phyloP scores from a whole-genome alignment of 2,113 vertebrate genomes.

The Barbus barbus region DNA sequence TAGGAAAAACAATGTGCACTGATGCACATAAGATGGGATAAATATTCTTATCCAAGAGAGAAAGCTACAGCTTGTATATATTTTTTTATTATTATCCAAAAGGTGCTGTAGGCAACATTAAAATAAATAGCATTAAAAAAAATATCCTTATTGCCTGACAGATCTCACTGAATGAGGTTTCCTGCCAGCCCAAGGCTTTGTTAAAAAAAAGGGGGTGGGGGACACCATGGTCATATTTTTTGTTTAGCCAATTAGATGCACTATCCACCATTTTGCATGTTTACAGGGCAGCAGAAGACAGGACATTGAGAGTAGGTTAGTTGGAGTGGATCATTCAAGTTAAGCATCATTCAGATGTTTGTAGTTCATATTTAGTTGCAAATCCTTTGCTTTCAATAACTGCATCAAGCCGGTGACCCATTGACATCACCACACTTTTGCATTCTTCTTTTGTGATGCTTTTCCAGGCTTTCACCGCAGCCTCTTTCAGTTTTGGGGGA shows the following conservation, averaged over 20 bases:
- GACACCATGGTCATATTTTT: no score
- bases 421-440: no score
- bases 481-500: no score
- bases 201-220: no score
- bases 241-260: no score
- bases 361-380: no score
- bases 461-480: no score
- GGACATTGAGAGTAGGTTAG: neutral
- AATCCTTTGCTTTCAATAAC: no score
- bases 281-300: neutral
- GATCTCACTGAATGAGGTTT: neutral
- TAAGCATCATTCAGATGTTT: no score
- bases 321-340: neutral
- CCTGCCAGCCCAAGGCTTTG: neutral
- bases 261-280: no score
- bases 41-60: neutral
- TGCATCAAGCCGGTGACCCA: no score
- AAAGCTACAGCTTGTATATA: neutral
- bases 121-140: neutral
- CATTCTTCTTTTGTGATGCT: no score
- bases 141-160: neutral
- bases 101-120: neutral
- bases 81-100: neutral
- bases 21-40: neutral
- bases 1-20: constrained; percentile 12